These are phyloP conservation scores for Pandemis heparana DNA, from an alignment of 2,888 invertebrate genomes.

Conservation along the genomic window DNA sequence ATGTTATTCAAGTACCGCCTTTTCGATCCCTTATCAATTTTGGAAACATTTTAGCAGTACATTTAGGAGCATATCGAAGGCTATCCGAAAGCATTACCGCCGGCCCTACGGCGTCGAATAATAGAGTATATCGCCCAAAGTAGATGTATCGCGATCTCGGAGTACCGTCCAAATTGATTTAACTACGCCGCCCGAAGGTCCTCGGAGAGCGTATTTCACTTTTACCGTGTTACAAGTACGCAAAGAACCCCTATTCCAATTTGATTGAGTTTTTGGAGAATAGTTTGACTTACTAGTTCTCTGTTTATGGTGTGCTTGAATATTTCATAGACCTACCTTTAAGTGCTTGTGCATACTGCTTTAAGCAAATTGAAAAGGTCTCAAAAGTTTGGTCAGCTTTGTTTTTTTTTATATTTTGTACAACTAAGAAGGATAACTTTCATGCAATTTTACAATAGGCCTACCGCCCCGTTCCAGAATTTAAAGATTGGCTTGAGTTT, in stretches of 20 bases:
- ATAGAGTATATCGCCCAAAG: slow-evolving; percentile 56
- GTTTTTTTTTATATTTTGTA: not conserved
- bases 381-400: not conserved
- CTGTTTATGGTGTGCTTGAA: not conserved
- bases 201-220: slow-evolving; percentile 54
- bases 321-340: not conserved
- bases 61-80: slow-evolving; percentile 47
- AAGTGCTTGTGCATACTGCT: not conserved
- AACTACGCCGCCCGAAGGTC: slow-evolving; percentile 52
- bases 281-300: slow-evolving; percentile 29
- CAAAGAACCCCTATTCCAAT: slow-evolving; percentile 26
- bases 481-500: too few relatives aligned
- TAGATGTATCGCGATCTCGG: slow-evolving; percentile 61
- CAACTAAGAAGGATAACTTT: too few relatives aligned
- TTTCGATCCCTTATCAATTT: slow-evolving; percentile 42
- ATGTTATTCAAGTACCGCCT: slow-evolving; percentile 36
- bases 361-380: not conserved
- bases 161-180: slow-evolving; percentile 69
- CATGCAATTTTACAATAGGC: too few relatives aligned
- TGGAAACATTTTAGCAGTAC: slow-evolving; percentile 39
- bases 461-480: too few relatives aligned
- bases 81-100: slow-evolving; percentile 53
- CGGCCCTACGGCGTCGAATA: slow-evolving; percentile 53
- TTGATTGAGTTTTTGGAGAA: slow-evolving; percentile 27
- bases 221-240: slow-evolving; percentile 33